Conservation (phyloP, 2,888 invertebrate genomes). For the Limenitis camilla region DNA sequence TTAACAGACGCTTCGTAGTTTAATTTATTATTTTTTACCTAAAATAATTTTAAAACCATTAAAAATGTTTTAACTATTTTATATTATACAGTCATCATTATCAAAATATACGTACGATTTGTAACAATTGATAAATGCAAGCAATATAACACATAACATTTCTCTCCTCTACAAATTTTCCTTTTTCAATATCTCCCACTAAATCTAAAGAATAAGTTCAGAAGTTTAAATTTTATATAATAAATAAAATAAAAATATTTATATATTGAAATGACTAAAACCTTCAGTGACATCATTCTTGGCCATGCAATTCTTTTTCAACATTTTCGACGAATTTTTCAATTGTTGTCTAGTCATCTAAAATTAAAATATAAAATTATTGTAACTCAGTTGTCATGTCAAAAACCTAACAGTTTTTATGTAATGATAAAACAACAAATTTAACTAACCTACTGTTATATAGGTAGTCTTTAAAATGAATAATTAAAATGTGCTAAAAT, state of each 20-base stretch:
- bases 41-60: conserved; percentile 14
- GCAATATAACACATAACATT: conserved; percentile 66
- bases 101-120: conserved; percentile 42
- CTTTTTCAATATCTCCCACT: conserved; percentile 53
- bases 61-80: background rate
- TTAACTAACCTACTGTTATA: too few relatives aligned
- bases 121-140: conserved; percentile 57
- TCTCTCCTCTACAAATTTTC: conserved; percentile 55
- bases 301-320: conserved; percentile 76
- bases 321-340: conserved; percentile 72
- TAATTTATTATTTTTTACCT: conserved; percentile 62
- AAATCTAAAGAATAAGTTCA: conserved; percentile 38
- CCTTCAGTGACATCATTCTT: conserved; percentile 72
- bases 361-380: conserved; percentile 6
- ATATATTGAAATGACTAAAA: too few relatives aligned
- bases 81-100: background rate
- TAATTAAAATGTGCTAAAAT: too few relatives aligned
- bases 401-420: too few relatives aligned
- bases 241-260: conserved; percentile 4
- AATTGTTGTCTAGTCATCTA: conserved; percentile 74
- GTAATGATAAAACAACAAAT: too few relatives aligned
- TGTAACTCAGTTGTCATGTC: too few relatives aligned
- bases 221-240: background rate
- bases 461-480: too few relatives aligned
- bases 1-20: conserved; percentile 55